A percentile compares a stretch with the other conserved stretches of the same genome.
phyloP scores from a whole-genome alignment of 2,888 invertebrate species.

The Ypsolopha sequella region DNA sequence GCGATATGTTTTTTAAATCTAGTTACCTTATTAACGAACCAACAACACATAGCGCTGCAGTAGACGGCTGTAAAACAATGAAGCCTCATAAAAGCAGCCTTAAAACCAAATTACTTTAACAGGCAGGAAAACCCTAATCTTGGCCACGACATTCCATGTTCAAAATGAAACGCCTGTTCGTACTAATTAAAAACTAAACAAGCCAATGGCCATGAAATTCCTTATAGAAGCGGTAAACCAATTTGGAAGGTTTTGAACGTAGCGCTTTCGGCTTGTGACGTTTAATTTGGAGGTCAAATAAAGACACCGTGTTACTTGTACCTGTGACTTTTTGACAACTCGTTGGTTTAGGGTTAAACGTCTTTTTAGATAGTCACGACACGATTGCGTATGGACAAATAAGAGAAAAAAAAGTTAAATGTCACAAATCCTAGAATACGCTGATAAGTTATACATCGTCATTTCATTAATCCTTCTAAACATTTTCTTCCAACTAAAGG shows the following conservation, averaged over 20 bases:
- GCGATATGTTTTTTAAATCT: too few species aligned
- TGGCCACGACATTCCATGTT: conserved; percentile 31
- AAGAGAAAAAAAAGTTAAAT: too few species aligned
- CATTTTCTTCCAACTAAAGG: too few species aligned
- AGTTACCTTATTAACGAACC: conserved; percentile 7
- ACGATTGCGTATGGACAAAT: too few species aligned
- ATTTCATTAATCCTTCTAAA: too few species aligned
- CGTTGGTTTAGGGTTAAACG: conserved; percentile 7
- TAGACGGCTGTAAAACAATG: conserved; percentile 38
- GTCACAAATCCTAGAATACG: too few species aligned
- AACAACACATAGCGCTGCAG: conserved; percentile 11
- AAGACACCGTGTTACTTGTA: conserved; percentile 32
- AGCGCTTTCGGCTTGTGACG: conserved; percentile 20
- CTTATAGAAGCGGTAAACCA: conserved; percentile 58
- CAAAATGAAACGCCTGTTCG: conserved; percentile 32
- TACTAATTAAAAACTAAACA: conserved; percentile 63
- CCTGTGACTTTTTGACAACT: conserved; percentile 31
- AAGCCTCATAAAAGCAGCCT: conserved; percentile 35
- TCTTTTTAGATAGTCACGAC: too few species aligned
- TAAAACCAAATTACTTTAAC: conserved; percentile 37
- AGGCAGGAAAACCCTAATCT: conserved; percentile 37
- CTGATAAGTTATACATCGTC: too few species aligned
- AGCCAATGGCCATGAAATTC: conserved; percentile 62
- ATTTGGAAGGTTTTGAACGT: conserved; percentile 50
- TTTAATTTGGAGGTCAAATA: conserved; percentile 53